Evolutionary conservation across 2,797 vertebrate genomes (phyloP).

Genomic region (Notoglanidium macrostoma): DNA sequence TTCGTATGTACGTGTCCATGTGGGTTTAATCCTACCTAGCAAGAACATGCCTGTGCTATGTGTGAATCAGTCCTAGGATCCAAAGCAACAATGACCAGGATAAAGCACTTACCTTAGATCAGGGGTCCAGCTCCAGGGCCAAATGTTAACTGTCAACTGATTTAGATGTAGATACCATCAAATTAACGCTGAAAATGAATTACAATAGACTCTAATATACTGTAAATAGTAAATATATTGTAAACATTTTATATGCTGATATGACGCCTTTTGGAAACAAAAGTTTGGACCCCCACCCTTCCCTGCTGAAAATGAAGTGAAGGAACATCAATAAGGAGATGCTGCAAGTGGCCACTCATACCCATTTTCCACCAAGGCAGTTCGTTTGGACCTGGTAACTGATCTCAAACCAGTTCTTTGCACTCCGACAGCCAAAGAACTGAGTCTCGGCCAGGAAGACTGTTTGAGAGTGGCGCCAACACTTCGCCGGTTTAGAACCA

Average conservation of each 20-base stretch:
- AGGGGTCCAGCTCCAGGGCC: background rate
- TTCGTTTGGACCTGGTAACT: too few relatives aligned
- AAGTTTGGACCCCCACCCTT: too few relatives aligned
- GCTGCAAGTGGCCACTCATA: too few relatives aligned
- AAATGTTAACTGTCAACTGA: too few relatives aligned
- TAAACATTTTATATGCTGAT: background rate
- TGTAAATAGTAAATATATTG: background rate
- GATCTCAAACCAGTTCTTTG: too few relatives aligned
- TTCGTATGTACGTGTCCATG: background rate
- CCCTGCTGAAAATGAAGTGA: background rate
- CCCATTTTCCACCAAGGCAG: too few relatives aligned
- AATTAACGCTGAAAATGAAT: background rate
- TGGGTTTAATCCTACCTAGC: background rate
- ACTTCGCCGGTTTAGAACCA: too few relatives aligned
- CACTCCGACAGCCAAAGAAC: too few relatives aligned
- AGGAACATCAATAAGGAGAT: background rate
- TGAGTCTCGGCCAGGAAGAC: too few relatives aligned
- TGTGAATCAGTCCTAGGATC: background rate
- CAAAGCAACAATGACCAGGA: background rate
- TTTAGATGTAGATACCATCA: background rate
- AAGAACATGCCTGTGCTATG: background rate
- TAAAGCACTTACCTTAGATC: background rate
- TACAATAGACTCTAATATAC: background rate
- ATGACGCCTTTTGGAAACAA: too few relatives aligned
- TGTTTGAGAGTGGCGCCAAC: too few relatives aligned